Conservation (phyloP, 2,888 invertebrate species). For the Acrobasis consociella region DNA sequence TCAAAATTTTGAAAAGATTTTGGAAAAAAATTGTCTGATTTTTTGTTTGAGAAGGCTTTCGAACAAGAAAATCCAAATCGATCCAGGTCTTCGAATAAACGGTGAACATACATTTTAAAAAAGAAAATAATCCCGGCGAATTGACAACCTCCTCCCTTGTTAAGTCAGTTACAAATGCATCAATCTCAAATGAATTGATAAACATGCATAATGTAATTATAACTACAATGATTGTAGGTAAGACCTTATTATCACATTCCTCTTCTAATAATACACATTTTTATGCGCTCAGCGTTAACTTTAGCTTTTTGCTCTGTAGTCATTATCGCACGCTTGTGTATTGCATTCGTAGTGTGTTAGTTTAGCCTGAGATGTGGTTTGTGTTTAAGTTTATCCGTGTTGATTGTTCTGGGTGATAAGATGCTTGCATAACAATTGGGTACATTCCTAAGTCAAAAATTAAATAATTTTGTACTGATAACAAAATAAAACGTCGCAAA, state of each 20-base stretch:
- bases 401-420: neutral
- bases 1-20: too few species aligned
- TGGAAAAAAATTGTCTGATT: too few species aligned
- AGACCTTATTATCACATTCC: constrained; percentile 12
- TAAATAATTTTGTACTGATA: too few species aligned
- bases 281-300: neutral
- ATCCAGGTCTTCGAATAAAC: too few species aligned
- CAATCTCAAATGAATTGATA: neutral
- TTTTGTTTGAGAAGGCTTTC: too few species aligned
- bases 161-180: constrained; percentile 1
- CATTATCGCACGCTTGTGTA: neutral
- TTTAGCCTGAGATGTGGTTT: constrained; percentile 2
- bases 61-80: too few species aligned
- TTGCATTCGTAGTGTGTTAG: neutral
- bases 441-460: too few species aligned
- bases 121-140: too few species aligned
- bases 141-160: too few species aligned
- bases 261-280: neutral
- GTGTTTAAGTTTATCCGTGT: neutral
- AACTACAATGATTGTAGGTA: neutral
- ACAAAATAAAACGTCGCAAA: too few species aligned
- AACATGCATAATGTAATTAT: neutral
- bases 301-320: neutral
- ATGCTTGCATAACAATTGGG: neutral
- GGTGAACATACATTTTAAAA: too few species aligned